phyloP scores from a whole-genome alignment of 2,888 invertebrate genomes.

The Meliscaeva auricollis region DNA sequence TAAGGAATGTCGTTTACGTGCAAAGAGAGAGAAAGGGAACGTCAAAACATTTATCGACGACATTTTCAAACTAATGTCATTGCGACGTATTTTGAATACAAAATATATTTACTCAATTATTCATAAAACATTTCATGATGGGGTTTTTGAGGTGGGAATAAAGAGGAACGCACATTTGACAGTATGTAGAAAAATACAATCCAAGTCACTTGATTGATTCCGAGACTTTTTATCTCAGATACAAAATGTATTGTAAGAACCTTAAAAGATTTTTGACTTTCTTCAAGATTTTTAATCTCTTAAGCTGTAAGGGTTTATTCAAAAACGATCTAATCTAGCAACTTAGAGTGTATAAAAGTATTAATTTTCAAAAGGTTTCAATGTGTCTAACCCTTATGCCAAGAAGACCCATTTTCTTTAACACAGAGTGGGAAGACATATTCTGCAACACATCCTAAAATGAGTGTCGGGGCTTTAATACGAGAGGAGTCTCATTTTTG shows the following conservation, averaged over 20 bases:
- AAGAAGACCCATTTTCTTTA: neutral
- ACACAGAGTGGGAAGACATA: neutral
- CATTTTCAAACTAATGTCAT: slow-evolving; percentile 65
- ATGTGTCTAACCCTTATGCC: slow-evolving; percentile 11
- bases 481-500: slow-evolving; percentile 3
- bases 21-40: neutral
- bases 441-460: neutral
- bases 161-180: neutral
- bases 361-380: slow-evolving; percentile 7
- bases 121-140: slow-evolving; percentile 32
- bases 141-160: neutral
- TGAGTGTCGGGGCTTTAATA: neutral
- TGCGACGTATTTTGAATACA: slow-evolving; percentile 70
- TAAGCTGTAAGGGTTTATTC: too few relatives aligned
- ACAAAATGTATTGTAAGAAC: too few relatives aligned
- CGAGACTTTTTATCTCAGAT: too few relatives aligned
- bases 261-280: neutral
- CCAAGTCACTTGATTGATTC: neutral
- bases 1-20: slow-evolving; percentile 40
- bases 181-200: neutral
- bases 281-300: too few relatives aligned
- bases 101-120: slow-evolving; percentile 71
- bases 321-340: neutral
- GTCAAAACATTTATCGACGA: slow-evolving; percentile 59
- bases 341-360: neutral